phyloP scores from a whole-genome alignment of 2,888 invertebrate genomes.

The Linnaemya vulpina region DNA sequence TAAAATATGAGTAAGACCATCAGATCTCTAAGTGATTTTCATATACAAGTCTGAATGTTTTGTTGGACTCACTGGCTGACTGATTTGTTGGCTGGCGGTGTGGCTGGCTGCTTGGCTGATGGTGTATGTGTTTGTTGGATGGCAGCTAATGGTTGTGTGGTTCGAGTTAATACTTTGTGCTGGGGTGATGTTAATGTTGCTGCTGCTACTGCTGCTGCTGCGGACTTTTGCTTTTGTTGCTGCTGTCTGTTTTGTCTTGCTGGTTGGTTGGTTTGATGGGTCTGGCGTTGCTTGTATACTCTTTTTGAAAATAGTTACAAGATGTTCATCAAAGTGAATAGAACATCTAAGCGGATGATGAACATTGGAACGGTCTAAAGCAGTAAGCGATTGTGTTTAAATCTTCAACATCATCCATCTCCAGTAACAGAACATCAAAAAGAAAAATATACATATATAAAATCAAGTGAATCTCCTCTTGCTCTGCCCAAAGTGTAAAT shows the following conservation, averaged over 20 bases:
- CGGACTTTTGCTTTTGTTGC: slow-evolving; percentile 54
- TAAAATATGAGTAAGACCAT: slow-evolving; percentile 59
- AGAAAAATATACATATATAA: slow-evolving; percentile 44
- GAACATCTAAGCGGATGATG: slow-evolving; percentile 80
- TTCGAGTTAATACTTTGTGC: slow-evolving; percentile 61
- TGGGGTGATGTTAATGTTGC: slow-evolving; percentile 68
- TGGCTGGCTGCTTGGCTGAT: neutral
- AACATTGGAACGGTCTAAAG: slow-evolving; percentile 53
- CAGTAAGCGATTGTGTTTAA: slow-evolving; percentile 27
- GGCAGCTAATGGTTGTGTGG: slow-evolving; percentile 57
- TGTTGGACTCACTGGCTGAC: slow-evolving; percentile 41
- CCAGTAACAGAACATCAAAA: slow-evolving; percentile 58
- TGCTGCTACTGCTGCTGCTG: slow-evolving; percentile 53
- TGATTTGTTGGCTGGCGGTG: neutral
- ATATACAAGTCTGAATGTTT: slow-evolving; percentile 19
- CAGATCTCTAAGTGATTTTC: slow-evolving; percentile 58
- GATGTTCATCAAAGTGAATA: slow-evolving; percentile 82
- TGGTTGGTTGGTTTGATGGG: slow-evolving; percentile 68
- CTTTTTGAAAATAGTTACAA: slow-evolving; percentile 82
- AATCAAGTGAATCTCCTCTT: slow-evolving; percentile 60
- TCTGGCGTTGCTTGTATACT: slow-evolving; percentile 68
- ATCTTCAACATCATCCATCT: slow-evolving; percentile 56
- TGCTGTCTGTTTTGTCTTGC: slow-evolving; percentile 65
- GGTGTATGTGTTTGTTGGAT: slow-evolving; percentile 25
- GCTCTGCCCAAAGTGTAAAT: slow-evolving; percentile 56